Evolutionary conservation across 2,888 invertebrate species (phyloP).

Genomic region (Spialia ferax): DNA sequence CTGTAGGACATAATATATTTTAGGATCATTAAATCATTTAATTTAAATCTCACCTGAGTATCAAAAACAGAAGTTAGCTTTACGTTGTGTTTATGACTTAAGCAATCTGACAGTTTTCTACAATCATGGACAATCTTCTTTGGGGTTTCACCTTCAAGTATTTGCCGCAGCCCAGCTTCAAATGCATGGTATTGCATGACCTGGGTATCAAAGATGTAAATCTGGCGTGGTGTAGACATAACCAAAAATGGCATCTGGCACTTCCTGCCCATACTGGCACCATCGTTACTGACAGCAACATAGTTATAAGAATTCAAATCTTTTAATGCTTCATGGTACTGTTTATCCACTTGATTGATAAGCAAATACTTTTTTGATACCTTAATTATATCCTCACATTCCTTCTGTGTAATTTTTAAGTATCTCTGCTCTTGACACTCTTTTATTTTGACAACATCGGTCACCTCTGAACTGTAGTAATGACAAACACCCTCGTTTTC

Average conservation of each 20-base stretch:
- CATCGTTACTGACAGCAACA: conserved; percentile 76
- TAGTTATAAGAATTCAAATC: conserved; percentile 69
- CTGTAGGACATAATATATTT: too few species aligned
- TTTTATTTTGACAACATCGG: conserved; percentile 73
- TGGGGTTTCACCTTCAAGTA: conserved; percentile 74
- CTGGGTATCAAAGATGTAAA: conserved; percentile 82
- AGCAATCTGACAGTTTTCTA: conserved; percentile 85
- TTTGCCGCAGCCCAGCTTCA: conserved; percentile 78
- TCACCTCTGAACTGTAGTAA: conserved; percentile 76
- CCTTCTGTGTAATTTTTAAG: conserved; percentile 74
- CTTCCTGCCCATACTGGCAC: conserved; percentile 81
- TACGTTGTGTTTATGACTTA: conserved; percentile 86
- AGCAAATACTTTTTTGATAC: conserved; percentile 75
- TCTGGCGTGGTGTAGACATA: conserved; percentile 74
- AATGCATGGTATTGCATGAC: conserved; percentile 81
- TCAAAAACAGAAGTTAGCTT: conserved; percentile 87
- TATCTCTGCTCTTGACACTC: conserved; percentile 63
- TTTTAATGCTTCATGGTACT: conserved; percentile 73
- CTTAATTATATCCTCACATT: conserved; percentile 74
- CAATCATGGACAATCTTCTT: conserved; percentile 88
- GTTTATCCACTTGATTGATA: conserved; percentile 79
- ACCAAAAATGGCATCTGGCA: conserved; percentile 81
- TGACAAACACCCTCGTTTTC: conserved; percentile 70
- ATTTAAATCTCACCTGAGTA: conserved; percentile 74
- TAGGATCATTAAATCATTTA: too few species aligned